A percentile compares a stretch with the other conserved stretches of the same genome.
Evolutionary conservation across 2,888 invertebrate species (phyloP).

Genomic region (Salticus scenicus): DNA sequence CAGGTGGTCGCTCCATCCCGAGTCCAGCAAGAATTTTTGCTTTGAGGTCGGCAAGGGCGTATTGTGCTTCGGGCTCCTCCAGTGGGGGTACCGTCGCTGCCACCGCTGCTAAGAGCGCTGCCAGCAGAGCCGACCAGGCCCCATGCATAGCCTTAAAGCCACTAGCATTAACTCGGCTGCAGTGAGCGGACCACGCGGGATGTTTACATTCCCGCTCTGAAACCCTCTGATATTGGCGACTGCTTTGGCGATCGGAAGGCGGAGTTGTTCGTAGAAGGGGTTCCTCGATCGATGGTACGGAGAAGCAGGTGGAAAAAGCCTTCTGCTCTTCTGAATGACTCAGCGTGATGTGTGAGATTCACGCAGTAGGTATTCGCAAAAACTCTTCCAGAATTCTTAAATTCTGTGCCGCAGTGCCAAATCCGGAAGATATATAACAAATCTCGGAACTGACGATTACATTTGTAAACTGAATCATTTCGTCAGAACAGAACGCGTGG

Average conservation of each 20-base stretch:
- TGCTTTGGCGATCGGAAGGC: neutral
- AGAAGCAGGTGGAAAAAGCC: conserved; percentile 11
- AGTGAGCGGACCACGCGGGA: neutral
- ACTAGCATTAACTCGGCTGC: neutral
- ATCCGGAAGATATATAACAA: neutral
- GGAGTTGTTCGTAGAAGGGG: neutral
- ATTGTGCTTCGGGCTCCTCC: conserved; percentile 31
- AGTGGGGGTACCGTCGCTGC: neutral
- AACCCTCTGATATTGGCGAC: neutral
- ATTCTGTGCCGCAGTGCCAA: neutral
- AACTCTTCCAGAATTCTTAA: neutral
- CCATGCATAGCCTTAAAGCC: conserved; percentile 34
- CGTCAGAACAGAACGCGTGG: neutral
- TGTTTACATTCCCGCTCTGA: neutral
- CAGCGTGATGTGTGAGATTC: neutral
- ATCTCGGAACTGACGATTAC: conserved; percentile 11
- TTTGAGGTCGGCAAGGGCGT: conserved; percentile 19
- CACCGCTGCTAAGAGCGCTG: conserved; percentile 16
- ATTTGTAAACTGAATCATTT: neutral
- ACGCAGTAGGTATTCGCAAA: neutral
- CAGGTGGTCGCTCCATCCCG: conserved; percentile 45
- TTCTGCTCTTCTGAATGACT: neutral
- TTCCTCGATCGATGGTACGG: neutral
- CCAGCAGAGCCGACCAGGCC: conserved; percentile 42
- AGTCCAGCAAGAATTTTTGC: conserved; percentile 29